Conservation (phyloP, 2,888 invertebrate genomes). For the Lamellibrachia satsuma region DNA sequence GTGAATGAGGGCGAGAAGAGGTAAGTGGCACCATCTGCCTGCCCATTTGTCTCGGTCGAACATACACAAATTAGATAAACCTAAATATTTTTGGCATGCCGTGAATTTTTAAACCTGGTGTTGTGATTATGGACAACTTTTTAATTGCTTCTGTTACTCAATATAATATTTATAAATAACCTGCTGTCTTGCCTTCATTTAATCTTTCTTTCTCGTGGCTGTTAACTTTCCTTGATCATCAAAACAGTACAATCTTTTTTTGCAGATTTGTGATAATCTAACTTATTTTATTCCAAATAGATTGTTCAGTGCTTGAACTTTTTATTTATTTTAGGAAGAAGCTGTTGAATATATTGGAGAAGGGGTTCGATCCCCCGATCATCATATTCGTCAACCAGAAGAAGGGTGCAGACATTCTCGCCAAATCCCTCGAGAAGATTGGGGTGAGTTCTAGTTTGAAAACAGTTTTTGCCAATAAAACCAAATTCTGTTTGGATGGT, state of each 20-base stretch:
- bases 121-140: not conserved
- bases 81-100: not conserved
- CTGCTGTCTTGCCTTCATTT: not conserved
- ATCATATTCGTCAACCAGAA: slow-evolving; percentile 99
- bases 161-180: not conserved
- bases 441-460: slow-evolving; percentile 71
- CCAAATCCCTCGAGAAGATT: slow-evolving; percentile 95
- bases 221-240: not conserved
- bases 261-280: not conserved
- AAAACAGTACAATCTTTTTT: not conserved
- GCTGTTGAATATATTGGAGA: slow-evolving; percentile 87
- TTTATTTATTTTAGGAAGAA: slow-evolving; percentile 73
- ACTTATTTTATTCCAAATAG: not conserved
- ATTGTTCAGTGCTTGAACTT: not conserved
- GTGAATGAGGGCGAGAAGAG: slow-evolving; percentile 95
- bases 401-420: slow-evolving; percentile 97
- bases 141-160: not conserved
- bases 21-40: slow-evolving; percentile 40
- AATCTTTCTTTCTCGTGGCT: not conserved
- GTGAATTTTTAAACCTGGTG: not conserved
- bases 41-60: not conserved
- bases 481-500: no score
- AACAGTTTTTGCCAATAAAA: not conserved
- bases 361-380: slow-evolving; percentile 92
- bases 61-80: not conserved